Conservation (phyloP, 2,888 invertebrate species). For the Andricus curvator region DNA sequence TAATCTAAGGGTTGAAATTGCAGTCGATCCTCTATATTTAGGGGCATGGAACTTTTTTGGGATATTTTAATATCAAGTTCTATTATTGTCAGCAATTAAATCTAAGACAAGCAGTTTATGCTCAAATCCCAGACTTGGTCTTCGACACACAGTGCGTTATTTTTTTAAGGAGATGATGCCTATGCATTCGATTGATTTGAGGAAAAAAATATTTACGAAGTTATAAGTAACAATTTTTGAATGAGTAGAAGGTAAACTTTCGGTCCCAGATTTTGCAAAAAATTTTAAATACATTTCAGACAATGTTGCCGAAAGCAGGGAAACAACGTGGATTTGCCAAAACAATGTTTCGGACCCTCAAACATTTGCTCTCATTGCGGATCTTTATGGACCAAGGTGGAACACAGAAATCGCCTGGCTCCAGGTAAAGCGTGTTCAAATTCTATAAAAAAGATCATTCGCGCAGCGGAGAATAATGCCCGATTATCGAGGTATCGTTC, state of each 20-base stretch:
- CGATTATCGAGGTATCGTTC: slow-evolving; percentile 57
- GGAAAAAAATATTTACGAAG: too few species aligned
- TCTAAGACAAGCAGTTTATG: too few species aligned
- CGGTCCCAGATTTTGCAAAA: background rate
- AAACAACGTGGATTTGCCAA: slow-evolving; percentile 58
- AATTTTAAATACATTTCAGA: slow-evolving; percentile 26
- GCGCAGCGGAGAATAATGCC: slow-evolving; percentile 44
- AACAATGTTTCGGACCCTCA: slow-evolving; percentile 64
- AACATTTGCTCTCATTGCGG: slow-evolving; percentile 69
- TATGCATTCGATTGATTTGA: too few species aligned
- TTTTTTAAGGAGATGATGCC: too few species aligned
- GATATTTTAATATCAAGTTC: too few species aligned
- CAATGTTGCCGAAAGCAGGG: slow-evolving; percentile 47
- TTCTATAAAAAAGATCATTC: slow-evolving; percentile 60
- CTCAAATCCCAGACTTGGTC: too few species aligned
- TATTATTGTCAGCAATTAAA: too few species aligned
- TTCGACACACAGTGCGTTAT: too few species aligned
- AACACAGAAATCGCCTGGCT: slow-evolving; percentile 60
- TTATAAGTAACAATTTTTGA: too few species aligned
- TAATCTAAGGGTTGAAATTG: too few species aligned
- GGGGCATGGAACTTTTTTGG: too few species aligned
- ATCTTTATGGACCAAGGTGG: slow-evolving; percentile 63
- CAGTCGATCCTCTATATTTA: too few species aligned
- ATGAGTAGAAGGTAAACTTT: background rate
- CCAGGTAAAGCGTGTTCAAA: slow-evolving; percentile 59